Conservation (phyloP, 92 coral and sea anemone genomes). For the Pocillopora meandrina region DNA sequence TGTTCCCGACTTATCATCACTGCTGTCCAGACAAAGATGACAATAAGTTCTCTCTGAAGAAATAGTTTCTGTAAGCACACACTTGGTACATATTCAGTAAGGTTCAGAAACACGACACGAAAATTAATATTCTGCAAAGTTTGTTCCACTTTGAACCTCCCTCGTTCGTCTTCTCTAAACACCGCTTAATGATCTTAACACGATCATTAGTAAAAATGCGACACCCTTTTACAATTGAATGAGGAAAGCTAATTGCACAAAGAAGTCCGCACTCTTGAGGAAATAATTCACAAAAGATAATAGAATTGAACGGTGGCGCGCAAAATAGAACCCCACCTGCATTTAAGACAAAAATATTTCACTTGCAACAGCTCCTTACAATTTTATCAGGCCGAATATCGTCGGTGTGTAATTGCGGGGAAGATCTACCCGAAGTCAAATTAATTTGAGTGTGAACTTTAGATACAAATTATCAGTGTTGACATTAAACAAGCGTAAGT, state of each 20-base stretch:
- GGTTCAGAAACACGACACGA: too few species aligned
- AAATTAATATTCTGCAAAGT: neutral
- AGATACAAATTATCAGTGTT: constrained; percentile 12
- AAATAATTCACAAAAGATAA: constrained; percentile 34
- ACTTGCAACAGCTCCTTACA: neutral
- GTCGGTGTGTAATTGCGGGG: neutral
- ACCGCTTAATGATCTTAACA: constrained; percentile 41
- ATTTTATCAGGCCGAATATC: neutral
- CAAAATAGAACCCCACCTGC: constrained; percentile 9
- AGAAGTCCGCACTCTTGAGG: constrained; percentile 63
- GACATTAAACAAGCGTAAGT: constrained; percentile 43
- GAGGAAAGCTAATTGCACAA: constrained; percentile 78
- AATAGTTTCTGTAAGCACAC: neutral
- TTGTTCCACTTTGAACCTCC: constrained; percentile 8
- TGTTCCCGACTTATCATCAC: neutral
- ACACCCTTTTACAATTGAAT: constrained; percentile 41
- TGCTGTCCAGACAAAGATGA: constrained; percentile 15
- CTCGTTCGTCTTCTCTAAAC: neutral
- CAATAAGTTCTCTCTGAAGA: neutral
- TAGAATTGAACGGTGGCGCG: constrained; percentile 29
- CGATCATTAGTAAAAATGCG: neutral
- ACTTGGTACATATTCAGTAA: neutral
- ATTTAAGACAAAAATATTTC: neutral
- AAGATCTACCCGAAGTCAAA: neutral
- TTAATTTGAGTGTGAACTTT: neutral